Evolutionary conservation across 2,888 invertebrate species (phyloP), one percentile per base, ranked within the genome.

Genomic region (Eupelmus urozonus): DNA sequence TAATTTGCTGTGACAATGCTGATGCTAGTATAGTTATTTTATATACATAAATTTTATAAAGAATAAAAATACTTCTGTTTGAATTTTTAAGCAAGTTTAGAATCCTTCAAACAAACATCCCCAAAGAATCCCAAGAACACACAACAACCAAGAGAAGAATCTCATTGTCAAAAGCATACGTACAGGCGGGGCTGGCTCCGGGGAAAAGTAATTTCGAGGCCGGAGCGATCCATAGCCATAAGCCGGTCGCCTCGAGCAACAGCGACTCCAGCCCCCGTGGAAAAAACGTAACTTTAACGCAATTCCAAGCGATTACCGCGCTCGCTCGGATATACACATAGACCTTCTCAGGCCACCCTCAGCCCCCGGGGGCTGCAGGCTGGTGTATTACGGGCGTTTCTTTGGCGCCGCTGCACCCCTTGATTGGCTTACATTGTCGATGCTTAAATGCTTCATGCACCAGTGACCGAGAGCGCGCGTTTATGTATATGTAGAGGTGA

Each of bases 391-490:
- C 45, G 16, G 9, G 34, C 34, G 34, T n/a, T 18, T 13, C 45
- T 11, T 25, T 42, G n/a, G n/a, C n/a, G n/a, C n/a, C n/a, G 16
- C 20, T 18, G 16, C 83, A 83, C 74, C 83, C 83, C 86, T 86
- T 89, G 89, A 89, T 89, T 88, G 88, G 89, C 89, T 89, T 89
- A 89, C 87, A 89, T 89, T 89, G 89, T 90, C 88, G 88, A 86
- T 88, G 88, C 89, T 89, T 88, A 88, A 89, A 88, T 86, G 89
- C 87, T 89, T 89, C 88, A 89, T 89, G 89, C 89, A 86, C 88
- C 89, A 87, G 87, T 88, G 89, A 89, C 88, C 88, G 86, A 85
- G 83, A 82, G 85, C 85, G 85, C 5, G 63, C 23, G 7, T 65
- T 16, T 49, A 20, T 57, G 86, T 87, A 86, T 85, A 85, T 85